A percentile compares a stretch with the other conserved stretches of the same genome.
phyloP scores from a whole-genome alignment of 2,888 invertebrate genomes.

The Biston stratarius region DNA sequence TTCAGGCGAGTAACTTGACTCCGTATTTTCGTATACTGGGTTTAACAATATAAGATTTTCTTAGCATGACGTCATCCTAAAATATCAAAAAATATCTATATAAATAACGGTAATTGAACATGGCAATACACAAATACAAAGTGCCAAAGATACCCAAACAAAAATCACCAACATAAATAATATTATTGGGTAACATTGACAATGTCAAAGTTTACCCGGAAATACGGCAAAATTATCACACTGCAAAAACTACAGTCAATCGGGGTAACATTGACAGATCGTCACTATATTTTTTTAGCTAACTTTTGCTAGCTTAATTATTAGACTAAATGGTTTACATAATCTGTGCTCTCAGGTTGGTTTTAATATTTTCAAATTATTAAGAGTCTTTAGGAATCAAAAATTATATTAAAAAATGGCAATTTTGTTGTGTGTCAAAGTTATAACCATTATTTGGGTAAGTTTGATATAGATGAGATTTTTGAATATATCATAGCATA shows the following conservation, averaged over 20 bases:
- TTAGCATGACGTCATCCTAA: too few relatives aligned
- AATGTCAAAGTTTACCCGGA: too few relatives aligned
- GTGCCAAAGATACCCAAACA: too few relatives aligned
- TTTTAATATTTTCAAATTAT: constrained; percentile 15
- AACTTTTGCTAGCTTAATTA: constrained; percentile 8
- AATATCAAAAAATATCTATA: too few relatives aligned
- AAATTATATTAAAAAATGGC: constrained; percentile 15
- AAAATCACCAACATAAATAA: too few relatives aligned
- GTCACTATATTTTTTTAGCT: constrained; percentile 15
- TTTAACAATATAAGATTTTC: too few relatives aligned
- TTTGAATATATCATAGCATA: constrained; percentile 15
- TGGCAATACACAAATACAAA: too few relatives aligned
- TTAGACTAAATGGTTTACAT: constrained; percentile 15
- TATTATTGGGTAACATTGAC: too few relatives aligned
- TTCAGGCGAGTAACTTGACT: too few relatives aligned
- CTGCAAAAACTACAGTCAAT: constrained; percentile 6
- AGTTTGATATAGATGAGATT: constrained; percentile 20
- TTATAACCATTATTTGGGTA: constrained; percentile 16
- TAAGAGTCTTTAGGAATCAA: constrained; percentile 14
- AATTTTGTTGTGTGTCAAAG: constrained; percentile 20
- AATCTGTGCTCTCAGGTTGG: constrained; percentile 15
- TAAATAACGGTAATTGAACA: too few relatives aligned
- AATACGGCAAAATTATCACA: too few relatives aligned
- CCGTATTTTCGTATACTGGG: too few relatives aligned
- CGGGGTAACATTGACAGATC: constrained; percentile 24